A percentile compares a stretch with the other conserved stretches of the same genome.
phyloP scores from a whole-genome alignment of 2,113 vertebrate genomes.

The Pungitius pungitius region DNA sequence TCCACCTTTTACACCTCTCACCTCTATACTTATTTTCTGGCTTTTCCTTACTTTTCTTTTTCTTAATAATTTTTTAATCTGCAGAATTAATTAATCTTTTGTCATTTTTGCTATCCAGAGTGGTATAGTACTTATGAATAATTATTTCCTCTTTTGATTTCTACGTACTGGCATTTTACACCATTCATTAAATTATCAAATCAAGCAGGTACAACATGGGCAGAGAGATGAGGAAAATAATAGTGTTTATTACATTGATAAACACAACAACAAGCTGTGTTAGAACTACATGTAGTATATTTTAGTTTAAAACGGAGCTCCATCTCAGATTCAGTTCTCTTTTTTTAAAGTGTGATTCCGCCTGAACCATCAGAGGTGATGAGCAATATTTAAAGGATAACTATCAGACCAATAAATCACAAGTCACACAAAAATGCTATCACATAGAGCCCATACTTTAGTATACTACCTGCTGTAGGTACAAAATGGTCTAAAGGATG shows the following conservation, averaged over 20 bases:
- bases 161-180: conserved; percentile 5
- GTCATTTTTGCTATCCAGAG: background rate
- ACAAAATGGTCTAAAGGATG: background rate
- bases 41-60: background rate
- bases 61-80: conserved; percentile 15
- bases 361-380: background rate
- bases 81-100: background rate
- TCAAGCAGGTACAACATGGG: background rate
- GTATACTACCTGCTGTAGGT: background rate
- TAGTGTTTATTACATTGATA: background rate
- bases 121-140: background rate
- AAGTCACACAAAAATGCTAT: background rate
- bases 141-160: background rate
- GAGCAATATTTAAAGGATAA: background rate
- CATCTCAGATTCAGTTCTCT: background rate
- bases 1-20: conserved; percentile 18
- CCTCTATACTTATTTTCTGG: background rate
- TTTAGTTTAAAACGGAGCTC: background rate
- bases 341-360: background rate
- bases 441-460: background rate
- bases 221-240: background rate
- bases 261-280: background rate
- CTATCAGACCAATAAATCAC: background rate
- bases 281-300: background rate
- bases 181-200: background rate